Percentiles rank a stretch among this genome's conserved stretches.
phyloP scores from a whole-genome alignment of 2,797 vertebrate species.

The Enteromius anoplus region DNA sequence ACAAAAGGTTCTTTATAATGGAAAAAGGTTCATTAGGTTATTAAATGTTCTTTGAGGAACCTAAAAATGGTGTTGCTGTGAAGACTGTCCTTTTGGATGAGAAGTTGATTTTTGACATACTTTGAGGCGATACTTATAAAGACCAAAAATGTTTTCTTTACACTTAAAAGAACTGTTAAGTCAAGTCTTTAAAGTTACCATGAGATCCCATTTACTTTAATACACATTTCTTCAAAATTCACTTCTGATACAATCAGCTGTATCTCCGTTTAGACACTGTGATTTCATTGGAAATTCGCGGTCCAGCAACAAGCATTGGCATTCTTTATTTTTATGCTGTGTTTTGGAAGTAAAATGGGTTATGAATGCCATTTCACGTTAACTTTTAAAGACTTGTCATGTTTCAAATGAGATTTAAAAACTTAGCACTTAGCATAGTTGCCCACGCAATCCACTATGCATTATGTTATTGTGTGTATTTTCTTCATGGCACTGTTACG shows the following conservation, averaged over 20 bases:
- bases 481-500: conserved; percentile 18
- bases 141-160: background rate
- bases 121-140: background rate
- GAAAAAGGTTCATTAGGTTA: background rate
- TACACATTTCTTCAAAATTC: background rate
- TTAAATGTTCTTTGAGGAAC: background rate
- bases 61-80: background rate
- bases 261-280: background rate
- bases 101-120: background rate
- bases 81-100: background rate
- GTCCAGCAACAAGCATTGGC: background rate
- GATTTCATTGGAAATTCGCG: background rate
- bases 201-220: background rate
- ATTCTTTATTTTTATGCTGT: background rate
- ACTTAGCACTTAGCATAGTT: conserved; percentile 21
- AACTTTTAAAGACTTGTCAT: background rate
- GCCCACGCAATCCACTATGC: background rate
- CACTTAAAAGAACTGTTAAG: background rate
- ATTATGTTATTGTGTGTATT: conserved; percentile 2
- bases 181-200: background rate
- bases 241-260: background rate
- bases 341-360: background rate
- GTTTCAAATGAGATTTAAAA: conserved; percentile 2
- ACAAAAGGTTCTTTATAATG: background rate
- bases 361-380: background rate